Evolutionary conservation across 2,888 invertebrate genomes (phyloP), one percentile per base, ranked within the genome.

Genomic region (Phaedon cochleariae): DNA sequence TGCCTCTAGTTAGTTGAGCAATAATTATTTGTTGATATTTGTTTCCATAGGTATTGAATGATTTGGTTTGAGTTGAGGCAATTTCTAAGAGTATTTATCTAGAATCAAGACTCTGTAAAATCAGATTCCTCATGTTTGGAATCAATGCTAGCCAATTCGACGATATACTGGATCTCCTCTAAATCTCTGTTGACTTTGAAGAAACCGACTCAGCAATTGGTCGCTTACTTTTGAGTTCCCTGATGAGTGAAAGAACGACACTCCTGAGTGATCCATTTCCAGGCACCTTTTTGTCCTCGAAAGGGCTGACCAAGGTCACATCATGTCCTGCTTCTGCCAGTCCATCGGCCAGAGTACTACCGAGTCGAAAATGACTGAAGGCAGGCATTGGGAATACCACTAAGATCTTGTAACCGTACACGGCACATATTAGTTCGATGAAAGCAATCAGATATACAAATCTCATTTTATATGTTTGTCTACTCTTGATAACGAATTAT

Each of bases 241-340:
- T 72, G 58, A 85, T 78, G 21, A 81, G 79, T 78, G 87, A 82
- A 0, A 88, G 76, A 75, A 88, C 86, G 1, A 65, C 57, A 12
- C 59, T 49, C 5, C 12, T 65, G 34, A 61, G 67, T 46, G 58
- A 69, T 31, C 61, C 62, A 34, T 69, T 71, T 55, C 68, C 65
- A 0, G 74, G 74, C 10, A 72, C 71, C 17, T 73, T 66, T 68
- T 71, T 64, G 26, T 75, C 74, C 9, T 52, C 48, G 46, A 68
- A 75, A n/a, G 76, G 63, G 41, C 71, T 73, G 22, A 79, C 65
- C 34, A 78, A 55, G 0, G 79, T 78, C 12, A 79, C 76, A 41
- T 79, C 71, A 51, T 79, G 75, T n/a, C 78, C 79, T 10, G 63
- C 71, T 46, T 70, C 72, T 0, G 75, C 77, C 10, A 80, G 60